These are phyloP conservation scores for Vimba vimba DNA, from an alignment of 2,113 vertebrate genomes.

Conservation along the genomic window DNA sequence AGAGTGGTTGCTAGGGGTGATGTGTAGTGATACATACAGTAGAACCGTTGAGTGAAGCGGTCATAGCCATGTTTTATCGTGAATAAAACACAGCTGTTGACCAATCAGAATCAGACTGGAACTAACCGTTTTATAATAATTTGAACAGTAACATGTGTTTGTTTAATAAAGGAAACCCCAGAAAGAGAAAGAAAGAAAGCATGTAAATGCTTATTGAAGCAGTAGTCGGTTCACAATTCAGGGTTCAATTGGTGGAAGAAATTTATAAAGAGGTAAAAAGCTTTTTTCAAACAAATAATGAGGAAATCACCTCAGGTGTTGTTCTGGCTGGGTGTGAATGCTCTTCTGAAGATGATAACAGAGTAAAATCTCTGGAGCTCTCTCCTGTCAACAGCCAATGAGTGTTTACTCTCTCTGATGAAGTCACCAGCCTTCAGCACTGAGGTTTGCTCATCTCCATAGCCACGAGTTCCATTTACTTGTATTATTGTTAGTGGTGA, in stretches of 20 bases:
- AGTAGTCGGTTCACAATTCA: background rate
- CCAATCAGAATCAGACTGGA: no score
- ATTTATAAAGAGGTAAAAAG: background rate
- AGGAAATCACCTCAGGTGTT: conserved; percentile 12
- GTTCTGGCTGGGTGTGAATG: background rate
- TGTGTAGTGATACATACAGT: no score
- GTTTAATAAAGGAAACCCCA: background rate
- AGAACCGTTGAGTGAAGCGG: no score
- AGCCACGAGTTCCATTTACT: conserved; percentile 26
- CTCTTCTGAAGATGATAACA: conserved; percentile 21
- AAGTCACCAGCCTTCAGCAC: conserved; percentile 15
- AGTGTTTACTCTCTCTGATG: conserved; percentile 30
- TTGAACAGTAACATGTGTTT: background rate
- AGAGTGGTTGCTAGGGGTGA: no score
- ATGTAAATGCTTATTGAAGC: background rate
- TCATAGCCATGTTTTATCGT: no score
- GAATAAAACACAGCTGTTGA: no score
- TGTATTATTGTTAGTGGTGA: conserved; percentile 1
- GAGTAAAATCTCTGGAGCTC: conserved; percentile 9
- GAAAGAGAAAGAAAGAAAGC: background rate
- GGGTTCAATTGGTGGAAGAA: background rate
- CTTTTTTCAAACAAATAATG: background rate
- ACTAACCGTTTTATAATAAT: background rate
- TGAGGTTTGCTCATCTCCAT: conserved; percentile 10
- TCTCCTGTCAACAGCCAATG: conserved; percentile 7